phyloP scores from a whole-genome alignment of 2,797 vertebrate genomes.

The Anguilla obscura region DNA sequence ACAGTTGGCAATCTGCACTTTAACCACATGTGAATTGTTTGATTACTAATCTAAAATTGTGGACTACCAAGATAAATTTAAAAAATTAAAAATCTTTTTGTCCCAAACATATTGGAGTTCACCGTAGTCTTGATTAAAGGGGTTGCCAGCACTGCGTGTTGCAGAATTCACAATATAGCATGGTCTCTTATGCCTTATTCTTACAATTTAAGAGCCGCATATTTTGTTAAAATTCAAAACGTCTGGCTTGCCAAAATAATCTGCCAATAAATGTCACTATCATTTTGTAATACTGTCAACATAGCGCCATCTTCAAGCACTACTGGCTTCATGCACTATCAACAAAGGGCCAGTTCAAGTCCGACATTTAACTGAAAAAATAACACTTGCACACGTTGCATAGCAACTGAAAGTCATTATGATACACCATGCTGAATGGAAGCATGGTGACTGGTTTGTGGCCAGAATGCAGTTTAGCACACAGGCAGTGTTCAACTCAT shows the following conservation, averaged over 20 bases:
- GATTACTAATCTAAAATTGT: no score
- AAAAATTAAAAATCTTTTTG: no score
- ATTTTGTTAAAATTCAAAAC: not conserved
- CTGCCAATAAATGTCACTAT: not conserved
- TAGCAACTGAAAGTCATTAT: not conserved
- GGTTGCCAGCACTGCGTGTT: no score
- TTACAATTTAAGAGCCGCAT: no score
- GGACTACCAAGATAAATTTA: no score
- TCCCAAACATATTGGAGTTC: no score
- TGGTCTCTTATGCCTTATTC: no score
- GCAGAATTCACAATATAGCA: no score
- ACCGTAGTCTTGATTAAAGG: no score
- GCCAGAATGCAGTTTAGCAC: not conserved
- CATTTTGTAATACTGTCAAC: not conserved
- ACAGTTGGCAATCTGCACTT: no score
- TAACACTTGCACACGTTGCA: not conserved
- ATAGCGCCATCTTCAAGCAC: not conserved
- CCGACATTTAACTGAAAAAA: not conserved
- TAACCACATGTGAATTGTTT: no score
- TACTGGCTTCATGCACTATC: not conserved
- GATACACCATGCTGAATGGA: not conserved
- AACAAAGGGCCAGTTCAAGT: not conserved
- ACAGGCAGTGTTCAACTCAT: not conserved
- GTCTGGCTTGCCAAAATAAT: not conserved
- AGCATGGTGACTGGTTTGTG: not conserved